These are phyloP conservation scores for Trialeurodes vaporariorum DNA, from an alignment of 1,140 invertebrate species.

Conservation along the genomic window DNA sequence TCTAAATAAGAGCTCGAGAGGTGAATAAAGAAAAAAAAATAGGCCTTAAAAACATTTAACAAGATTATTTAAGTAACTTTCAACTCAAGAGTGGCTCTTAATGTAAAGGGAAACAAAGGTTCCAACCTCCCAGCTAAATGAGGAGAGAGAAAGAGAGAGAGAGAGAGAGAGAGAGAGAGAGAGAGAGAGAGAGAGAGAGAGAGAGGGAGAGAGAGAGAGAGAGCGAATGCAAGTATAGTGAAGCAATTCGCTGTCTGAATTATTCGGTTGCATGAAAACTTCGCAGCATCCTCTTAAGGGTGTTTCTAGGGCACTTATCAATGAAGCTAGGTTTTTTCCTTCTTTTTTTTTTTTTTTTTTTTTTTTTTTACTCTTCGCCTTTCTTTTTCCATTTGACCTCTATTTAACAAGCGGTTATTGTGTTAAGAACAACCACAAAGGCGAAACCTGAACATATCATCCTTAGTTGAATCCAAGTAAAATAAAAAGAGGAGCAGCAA, in stretches of 20 bases:
- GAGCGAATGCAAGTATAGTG: no score
- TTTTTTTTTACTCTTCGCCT: not conserved
- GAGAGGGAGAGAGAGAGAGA: not conserved
- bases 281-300: not conserved
- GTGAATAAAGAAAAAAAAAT: no score
- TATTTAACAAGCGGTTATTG: not conserved
- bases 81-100: not conserved
- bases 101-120: not conserved
- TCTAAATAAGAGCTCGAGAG: not conserved
- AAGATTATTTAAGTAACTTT: not conserved
- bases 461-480: no score
- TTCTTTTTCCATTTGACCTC: not conserved
- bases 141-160: not conserved
- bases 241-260: not conserved
- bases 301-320: not conserved
- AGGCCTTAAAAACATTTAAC: not conserved
- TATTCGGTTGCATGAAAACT: not conserved
- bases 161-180: not conserved
- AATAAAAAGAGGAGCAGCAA: not conserved
- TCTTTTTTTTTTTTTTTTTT: not conserved
- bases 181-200: not conserved
- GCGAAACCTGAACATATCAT: not conserved
- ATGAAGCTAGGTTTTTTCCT: not conserved
- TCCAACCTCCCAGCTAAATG: not conserved
- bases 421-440: not conserved